Conservation (phyloP, 1,140 invertebrate species). For the Aphis craccivora region DNA sequence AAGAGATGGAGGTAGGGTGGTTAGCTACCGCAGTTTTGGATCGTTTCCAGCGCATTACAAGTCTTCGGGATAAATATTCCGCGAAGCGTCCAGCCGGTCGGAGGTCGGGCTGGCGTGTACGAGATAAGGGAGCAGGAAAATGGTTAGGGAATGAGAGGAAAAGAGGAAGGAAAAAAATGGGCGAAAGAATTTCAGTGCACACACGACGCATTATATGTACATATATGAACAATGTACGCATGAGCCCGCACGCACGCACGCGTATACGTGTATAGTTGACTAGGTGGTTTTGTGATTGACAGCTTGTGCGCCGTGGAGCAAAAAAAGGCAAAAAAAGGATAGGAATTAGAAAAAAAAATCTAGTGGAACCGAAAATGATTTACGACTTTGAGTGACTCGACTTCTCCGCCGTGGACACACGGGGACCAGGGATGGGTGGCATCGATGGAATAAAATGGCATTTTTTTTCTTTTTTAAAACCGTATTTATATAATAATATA, state of each 20-base stretch:
- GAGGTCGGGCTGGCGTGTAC: background rate
- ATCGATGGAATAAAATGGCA: background rate
- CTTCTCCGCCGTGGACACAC: background rate
- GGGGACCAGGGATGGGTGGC: background rate
- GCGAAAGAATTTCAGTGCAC: slow-evolving; percentile 21
- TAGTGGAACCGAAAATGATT: slow-evolving; percentile 38
- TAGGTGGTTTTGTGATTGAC: slow-evolving; percentile 51
- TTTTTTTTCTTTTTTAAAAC: slow-evolving; percentile 8
- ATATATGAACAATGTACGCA: background rate
- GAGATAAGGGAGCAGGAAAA: slow-evolving; percentile 39
- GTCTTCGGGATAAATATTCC: slow-evolving; percentile 36
- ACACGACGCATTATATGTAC: background rate
- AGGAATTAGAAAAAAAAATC: background rate
- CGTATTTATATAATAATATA: background rate
- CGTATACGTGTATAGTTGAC: background rate
- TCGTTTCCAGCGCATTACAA: slow-evolving; percentile 35
- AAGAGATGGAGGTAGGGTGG: background rate
- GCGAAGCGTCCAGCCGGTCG: background rate
- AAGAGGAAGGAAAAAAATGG: background rate
- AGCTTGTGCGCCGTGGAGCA: slow-evolving; percentile 27
- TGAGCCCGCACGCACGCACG: background rate
- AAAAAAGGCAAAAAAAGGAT: slow-evolving; percentile 12
- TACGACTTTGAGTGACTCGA: slow-evolving; percentile 52
- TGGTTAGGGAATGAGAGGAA: background rate
- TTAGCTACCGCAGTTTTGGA: background rate